A percentile compares a stretch with the other conserved stretches of the same genome.
Evolutionary conservation across 1,140 invertebrate species (phyloP).

Genomic region (Brachionus rotundiformis): DNA sequence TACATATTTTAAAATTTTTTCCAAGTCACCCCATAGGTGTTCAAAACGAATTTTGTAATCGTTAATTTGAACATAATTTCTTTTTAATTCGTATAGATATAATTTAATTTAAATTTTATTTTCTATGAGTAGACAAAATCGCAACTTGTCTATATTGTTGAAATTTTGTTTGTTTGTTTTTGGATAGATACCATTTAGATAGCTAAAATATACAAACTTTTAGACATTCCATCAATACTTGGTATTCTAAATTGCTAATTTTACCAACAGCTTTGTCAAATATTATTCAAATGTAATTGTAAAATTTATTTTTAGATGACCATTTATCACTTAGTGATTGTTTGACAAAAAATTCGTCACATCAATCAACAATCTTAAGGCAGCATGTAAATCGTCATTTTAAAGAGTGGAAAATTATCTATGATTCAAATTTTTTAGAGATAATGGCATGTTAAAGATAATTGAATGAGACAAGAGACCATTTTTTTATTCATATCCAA

Average conservation of each 20-base stretch:
- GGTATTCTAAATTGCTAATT: neutral
- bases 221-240: neutral
- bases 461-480: neutral
- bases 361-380: neutral
- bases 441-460: neutral
- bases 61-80: neutral
- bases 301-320: neutral
- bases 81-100: neutral
- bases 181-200: neutral
- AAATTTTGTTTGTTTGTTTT: conserved; percentile 9
- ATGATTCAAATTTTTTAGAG: neutral
- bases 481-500: neutral
- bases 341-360: neutral
- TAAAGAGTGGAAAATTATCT: neutral
- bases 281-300: neutral
- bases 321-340: neutral
- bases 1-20: neutral
- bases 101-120: neutral
- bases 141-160: neutral
- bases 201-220: neutral
- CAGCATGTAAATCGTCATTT: neutral
- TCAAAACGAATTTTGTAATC: neutral
- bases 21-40: neutral
- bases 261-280: neutral
- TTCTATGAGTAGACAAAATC: neutral